Conservation (phyloP, 1,140 invertebrate species). For the Linepithema humile region DNA sequence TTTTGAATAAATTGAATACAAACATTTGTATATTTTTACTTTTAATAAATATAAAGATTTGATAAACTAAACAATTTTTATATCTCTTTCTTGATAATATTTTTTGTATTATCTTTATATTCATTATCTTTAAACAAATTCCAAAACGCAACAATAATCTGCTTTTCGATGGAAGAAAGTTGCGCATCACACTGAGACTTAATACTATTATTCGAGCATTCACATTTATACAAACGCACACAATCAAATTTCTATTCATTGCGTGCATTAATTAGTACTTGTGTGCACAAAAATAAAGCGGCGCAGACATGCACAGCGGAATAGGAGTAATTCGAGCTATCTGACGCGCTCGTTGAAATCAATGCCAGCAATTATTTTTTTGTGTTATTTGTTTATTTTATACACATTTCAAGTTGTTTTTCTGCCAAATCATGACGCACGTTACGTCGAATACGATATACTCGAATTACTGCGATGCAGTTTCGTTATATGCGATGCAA, state of each 20-base stretch:
- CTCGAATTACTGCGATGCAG: slow-evolving; percentile 25
- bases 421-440: slow-evolving; percentile 13
- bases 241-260: slow-evolving; percentile 59
- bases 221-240: neutral
- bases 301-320: slow-evolving; percentile 43
- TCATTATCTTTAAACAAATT: neutral
- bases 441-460: slow-evolving; percentile 34
- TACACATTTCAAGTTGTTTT: slow-evolving; percentile 35
- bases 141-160: neutral
- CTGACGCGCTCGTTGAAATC: slow-evolving; percentile 47
- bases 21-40: neutral
- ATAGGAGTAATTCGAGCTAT: slow-evolving; percentile 37
- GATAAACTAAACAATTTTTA: neutral
- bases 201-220: slow-evolving; percentile 2
- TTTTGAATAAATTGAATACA: neutral
- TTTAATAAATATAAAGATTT: neutral
- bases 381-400: slow-evolving; percentile 49
- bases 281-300: slow-evolving; percentile 66
- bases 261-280: slow-evolving; percentile 72
- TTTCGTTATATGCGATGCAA: slow-evolving; percentile 15
- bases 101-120: neutral
- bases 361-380: slow-evolving; percentile 34
- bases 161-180: neutral
- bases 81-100: neutral
- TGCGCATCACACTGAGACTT: slow-evolving; percentile 17